Evolutionary conservation across 1,140 invertebrate genomes (phyloP).

Genomic region (Oscheius sp.): DNA sequence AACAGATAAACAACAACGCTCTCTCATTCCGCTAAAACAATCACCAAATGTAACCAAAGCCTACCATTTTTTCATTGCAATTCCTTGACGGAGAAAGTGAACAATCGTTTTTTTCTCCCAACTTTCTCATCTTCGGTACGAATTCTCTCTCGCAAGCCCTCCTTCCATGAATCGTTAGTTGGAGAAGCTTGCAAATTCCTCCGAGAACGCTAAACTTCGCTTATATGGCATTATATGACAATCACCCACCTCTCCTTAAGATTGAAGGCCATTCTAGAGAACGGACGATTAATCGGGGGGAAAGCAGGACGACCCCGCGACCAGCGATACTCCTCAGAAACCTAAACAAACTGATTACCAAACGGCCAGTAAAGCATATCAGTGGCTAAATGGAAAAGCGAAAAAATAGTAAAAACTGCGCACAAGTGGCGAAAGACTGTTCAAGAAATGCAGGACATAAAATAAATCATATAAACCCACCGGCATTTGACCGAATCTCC

Average conservation of each 20-base stretch:
- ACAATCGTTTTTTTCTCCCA: slow-evolving; percentile 32
- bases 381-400: too few species aligned
- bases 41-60: too few species aligned
- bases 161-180: slow-evolving; percentile 28
- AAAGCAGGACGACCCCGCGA: slow-evolving; percentile 19
- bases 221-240: too few species aligned
- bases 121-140: slow-evolving; percentile 40
- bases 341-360: neutral
- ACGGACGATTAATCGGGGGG: slow-evolving; percentile 22
- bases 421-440: neutral
- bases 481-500: slow-evolving; percentile 77
- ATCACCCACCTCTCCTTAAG: slow-evolving; percentile 2
- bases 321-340: neutral
- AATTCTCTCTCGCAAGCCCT: slow-evolving; percentile 26
- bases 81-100: slow-evolving; percentile 3
- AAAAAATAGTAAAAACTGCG: too few species aligned
- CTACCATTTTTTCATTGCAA: neutral
- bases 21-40: too few species aligned
- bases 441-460: neutral
- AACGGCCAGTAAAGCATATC: too few species aligned
- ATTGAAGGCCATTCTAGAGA: neutral
- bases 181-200: slow-evolving; percentile 10
- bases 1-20: neutral
- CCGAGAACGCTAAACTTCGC: slow-evolving; percentile 9
- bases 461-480: slow-evolving; percentile 51